Base-by-base conservation (phyloP, 1,140 invertebrate genomes). In the Diprion similis region DNA sequence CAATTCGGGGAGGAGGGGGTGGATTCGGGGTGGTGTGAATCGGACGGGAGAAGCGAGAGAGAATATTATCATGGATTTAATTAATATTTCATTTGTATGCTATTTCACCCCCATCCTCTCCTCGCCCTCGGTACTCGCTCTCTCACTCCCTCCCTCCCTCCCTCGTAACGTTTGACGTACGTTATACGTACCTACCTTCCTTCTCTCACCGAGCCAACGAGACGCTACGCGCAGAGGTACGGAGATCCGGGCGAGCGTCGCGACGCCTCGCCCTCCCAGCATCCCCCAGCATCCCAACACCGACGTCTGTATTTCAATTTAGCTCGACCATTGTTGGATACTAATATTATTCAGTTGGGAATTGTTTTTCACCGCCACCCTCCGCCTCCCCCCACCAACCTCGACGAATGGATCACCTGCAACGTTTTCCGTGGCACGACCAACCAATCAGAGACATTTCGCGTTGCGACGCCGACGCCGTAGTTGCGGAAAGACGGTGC, bases 261-360 rank as follows among this genome's bases (percentile, higher is more conserved):
- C 51, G 11, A 59, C 8, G 64, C 6, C 11, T 65, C 59, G 69
- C 47, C 19, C 47, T 15, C 72, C 72, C n/a, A 65, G 13, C 66
- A 15, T n/a, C 24, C 45, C 66, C n/a, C n/a, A 59, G 19, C 3
- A 51, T 73, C 13, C n/a, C 72, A 18, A 59, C 51, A 59, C 11
- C 4, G 51, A 59, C 75, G 79, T 84, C 84, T 84, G 83, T 85
- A 86, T 86, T 86, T 86, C 84, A 86, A 86, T 85, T 86, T 86
- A 84, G 83, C 81, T 77, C 79, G 80, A 82, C 84, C 83, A 86
- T 85, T 86, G 85, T 86, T 85, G 78, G 83, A 85, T 85, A 85
- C 83, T 86, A 85, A 85, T 86, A 85, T 86, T 86, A 86, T 85
- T 85, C 84, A 86, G 83, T 85, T 85, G 76, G 83, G 83, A 85